Evolutionary conservation across 2,113 vertebrate genomes (phyloP).

Genomic region (Mungos mungo): DNA sequence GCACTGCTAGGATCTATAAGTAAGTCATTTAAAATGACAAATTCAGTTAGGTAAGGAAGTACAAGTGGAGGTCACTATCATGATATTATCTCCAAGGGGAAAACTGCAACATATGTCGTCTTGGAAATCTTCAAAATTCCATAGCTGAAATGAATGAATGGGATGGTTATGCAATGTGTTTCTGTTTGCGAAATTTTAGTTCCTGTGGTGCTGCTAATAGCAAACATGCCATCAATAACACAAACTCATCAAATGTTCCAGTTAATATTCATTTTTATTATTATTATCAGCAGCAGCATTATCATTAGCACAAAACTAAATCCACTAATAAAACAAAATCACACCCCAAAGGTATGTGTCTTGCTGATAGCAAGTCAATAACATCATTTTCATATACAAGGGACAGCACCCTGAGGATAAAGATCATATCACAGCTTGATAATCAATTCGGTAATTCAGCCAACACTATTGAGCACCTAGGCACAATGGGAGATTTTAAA

Average conservation of each 20-base stretch:
- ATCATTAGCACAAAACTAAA: constrained; percentile 69
- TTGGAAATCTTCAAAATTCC: constrained; percentile 41
- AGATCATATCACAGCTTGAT: constrained; percentile 72
- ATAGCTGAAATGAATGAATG: constrained; percentile 19
- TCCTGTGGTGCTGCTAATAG: not conserved
- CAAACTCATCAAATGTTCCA: constrained; percentile 32
- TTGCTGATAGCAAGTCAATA: constrained; percentile 43
- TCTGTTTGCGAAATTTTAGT: constrained; percentile 44
- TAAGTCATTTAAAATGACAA: constrained; percentile 15
- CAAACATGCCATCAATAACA: constrained; percentile 46
- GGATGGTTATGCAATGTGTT: not conserved
- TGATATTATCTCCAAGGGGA: not conserved
- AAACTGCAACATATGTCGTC: not conserved
- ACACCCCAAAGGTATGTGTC: constrained; percentile 51
- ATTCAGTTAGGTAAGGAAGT: constrained; percentile 2
- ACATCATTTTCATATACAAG: constrained; percentile 66
- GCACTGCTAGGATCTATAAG: not conserved
- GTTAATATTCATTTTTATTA: constrained; percentile 50
- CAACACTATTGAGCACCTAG: constrained; percentile 75
- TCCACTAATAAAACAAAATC: constrained; percentile 59
- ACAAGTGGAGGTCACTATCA: not conserved
- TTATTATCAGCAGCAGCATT: constrained; percentile 47
- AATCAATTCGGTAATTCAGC: constrained; percentile 56
- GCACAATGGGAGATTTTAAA: constrained; percentile 66
- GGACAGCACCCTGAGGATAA: constrained; percentile 75